Conservation (phyloP, 2,888 invertebrate genomes). For the Dolomedes plantarius region DNA sequence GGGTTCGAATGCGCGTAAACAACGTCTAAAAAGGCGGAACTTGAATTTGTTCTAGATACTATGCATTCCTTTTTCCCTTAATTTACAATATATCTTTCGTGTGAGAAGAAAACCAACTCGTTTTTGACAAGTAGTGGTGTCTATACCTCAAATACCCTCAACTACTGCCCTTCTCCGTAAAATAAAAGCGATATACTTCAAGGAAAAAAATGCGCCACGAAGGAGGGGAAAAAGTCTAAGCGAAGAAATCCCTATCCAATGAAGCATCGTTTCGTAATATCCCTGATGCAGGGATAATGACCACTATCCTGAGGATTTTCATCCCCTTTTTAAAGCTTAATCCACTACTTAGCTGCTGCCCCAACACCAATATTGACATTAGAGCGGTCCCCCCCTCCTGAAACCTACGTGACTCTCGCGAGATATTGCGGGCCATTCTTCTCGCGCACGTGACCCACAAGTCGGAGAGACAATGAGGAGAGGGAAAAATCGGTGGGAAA, state of each 20-base stretch:
- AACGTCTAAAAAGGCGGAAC: background rate
- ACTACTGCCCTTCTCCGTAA: background rate
- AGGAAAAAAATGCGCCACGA: background rate
- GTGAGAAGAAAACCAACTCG: background rate
- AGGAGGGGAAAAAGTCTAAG: conserved; percentile 1
- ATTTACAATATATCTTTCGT: background rate
- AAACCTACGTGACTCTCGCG: conserved; percentile 46
- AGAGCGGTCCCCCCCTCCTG: conserved; percentile 27
- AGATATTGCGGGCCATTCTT: conserved; percentile 67
- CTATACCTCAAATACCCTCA: background rate
- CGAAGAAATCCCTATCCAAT: conserved; percentile 55
- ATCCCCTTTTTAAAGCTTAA: conserved; percentile 72
- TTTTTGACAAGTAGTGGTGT: background rate
- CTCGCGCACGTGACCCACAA: conserved; percentile 62
- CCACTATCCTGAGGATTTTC: conserved; percentile 55
- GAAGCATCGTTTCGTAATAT: conserved; percentile 70
- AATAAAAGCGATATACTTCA: conserved; percentile 18
- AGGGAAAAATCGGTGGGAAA: conserved; percentile 20
- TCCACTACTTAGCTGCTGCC: conserved; percentile 70
- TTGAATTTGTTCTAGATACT: background rate
- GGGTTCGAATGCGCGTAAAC: no score
- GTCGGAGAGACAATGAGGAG: conserved; percentile 35
- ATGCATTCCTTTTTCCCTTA: background rate
- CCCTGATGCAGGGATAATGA: conserved; percentile 71
- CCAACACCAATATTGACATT: conserved; percentile 72